phyloP scores from a whole-genome alignment of 2,113 vertebrate species.

The Nothobranchius kuhntae region DNA sequence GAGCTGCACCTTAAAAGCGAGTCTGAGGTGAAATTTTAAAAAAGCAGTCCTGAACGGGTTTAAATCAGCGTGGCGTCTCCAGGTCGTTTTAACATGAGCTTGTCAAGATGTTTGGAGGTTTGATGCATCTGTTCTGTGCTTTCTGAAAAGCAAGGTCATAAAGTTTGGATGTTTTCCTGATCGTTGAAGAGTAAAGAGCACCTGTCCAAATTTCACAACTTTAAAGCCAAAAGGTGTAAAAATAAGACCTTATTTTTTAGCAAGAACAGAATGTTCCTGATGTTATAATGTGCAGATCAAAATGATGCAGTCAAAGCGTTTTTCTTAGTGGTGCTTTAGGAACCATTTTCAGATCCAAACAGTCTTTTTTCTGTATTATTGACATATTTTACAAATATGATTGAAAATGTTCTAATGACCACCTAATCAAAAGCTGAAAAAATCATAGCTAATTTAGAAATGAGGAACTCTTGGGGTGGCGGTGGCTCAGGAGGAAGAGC shows the following conservation, averaged over 20 bases:
- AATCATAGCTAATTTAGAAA: too few relatives aligned
- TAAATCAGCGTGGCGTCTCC: conserved; percentile 53
- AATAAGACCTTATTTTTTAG: not conserved
- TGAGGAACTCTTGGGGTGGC: too few relatives aligned
- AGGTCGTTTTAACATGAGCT: conserved; percentile 35
- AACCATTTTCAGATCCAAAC: too few relatives aligned
- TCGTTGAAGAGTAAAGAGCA: conserved; percentile 12
- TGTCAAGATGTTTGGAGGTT: conserved; percentile 43
- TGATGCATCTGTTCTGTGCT: conserved; percentile 42
- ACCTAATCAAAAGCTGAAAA: too few relatives aligned
- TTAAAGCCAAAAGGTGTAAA: not conserved
- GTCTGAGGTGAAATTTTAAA: conserved; percentile 1
- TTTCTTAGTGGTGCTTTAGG: too few relatives aligned
- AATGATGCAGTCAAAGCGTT: not conserved
- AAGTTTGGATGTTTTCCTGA: conserved; percentile 25
- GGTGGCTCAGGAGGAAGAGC: too few relatives aligned
- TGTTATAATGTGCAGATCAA: not conserved
- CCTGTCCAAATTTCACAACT: conserved; percentile 36
- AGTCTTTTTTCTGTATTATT: too few relatives aligned
- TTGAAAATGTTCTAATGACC: too few relatives aligned
- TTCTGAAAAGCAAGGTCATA: conserved; percentile 34
- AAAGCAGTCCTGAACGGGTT: conserved; percentile 3
- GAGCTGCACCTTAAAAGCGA: not conserved
- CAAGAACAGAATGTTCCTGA: not conserved
- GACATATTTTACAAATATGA: too few relatives aligned